Evolutionary conservation across 2,888 invertebrate genomes (phyloP).

Genomic region (Plutella xylostella): DNA sequence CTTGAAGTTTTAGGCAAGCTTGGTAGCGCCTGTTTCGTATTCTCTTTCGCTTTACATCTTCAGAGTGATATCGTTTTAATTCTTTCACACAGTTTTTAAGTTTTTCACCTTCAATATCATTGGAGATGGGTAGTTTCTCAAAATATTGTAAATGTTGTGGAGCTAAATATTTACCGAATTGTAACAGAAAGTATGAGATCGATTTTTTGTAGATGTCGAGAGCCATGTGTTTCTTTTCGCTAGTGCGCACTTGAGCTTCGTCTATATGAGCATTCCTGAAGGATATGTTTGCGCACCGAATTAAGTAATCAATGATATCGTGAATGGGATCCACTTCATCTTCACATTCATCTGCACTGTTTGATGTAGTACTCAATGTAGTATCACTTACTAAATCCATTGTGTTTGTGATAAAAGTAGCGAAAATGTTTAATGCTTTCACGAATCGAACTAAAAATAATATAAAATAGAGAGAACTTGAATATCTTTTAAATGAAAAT

Average conservation of each 20-base stretch:
- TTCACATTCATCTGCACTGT: slow-evolving; percentile 7
- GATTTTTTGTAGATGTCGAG: slow-evolving; percentile 72
- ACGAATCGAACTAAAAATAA: too few relatives aligned
- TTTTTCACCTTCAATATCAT: slow-evolving; percentile 55
- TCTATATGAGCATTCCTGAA: slow-evolving; percentile 88
- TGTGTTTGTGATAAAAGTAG: background rate
- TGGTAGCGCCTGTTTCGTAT: slow-evolving; percentile 85
- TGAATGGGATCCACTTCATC: slow-evolving; percentile 46
- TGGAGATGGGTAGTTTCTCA: slow-evolving; percentile 35
- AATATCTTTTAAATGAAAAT: too few relatives aligned
- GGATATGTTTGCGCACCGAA: slow-evolving; percentile 70
- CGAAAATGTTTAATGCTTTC: too few relatives aligned
- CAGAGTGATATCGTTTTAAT: slow-evolving; percentile 67
- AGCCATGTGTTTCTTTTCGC: slow-evolving; percentile 79
- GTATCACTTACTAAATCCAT: background rate
- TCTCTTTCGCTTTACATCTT: slow-evolving; percentile 58
- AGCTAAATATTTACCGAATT: slow-evolving; percentile 80
- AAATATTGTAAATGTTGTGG: slow-evolving; percentile 79
- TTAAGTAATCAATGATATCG: slow-evolving; percentile 73
- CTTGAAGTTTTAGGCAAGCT: slow-evolving; percentile 80
- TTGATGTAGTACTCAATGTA: background rate
- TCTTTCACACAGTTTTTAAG: slow-evolving; percentile 74
- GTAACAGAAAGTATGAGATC: slow-evolving; percentile 77
- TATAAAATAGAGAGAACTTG: too few relatives aligned
- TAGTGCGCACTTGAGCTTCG: slow-evolving; percentile 77